A percentile compares a stretch with the other conserved stretches of the same genome.
These are phyloP conservation scores for Dendronephthya gigantea DNA, from an alignment of 64 coral and sea anemone species.

Conservation along the genomic window DNA sequence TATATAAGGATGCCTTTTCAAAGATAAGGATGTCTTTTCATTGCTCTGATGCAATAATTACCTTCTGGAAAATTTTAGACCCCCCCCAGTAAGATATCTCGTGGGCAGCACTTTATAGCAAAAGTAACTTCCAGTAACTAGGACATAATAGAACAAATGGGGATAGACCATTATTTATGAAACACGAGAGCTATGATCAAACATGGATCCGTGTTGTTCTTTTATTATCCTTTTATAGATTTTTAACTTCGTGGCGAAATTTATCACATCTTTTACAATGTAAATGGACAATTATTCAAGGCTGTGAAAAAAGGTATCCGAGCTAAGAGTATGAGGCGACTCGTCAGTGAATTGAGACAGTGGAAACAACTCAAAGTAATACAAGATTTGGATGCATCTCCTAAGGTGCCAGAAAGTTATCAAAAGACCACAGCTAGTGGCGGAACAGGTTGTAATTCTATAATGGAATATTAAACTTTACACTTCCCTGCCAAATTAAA, in stretches of 20 bases:
- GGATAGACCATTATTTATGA: no score
- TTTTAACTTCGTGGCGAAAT: neutral
- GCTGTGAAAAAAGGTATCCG: neutral
- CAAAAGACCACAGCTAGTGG: conserved; percentile 71
- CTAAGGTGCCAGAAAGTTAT: conserved; percentile 90
- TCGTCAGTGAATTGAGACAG: conserved; percentile 51
- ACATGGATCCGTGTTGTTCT: neutral
- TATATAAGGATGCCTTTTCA: no score
- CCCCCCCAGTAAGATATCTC: no score
- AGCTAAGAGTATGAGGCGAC: conserved; percentile 21
- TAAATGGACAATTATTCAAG: neutral
- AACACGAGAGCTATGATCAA: neutral
- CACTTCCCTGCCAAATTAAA: neutral
- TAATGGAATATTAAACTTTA: neutral
- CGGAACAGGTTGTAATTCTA: conserved; percentile 55
- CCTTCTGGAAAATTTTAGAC: no score
- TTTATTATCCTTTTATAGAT: neutral
- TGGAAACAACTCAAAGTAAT: conserved; percentile 89
- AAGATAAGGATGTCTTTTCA: no score
- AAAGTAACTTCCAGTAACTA: no score
- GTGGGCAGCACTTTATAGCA: no score
- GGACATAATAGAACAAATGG: no score
- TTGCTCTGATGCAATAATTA: no score
- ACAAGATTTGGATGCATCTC: conserved; percentile 89
- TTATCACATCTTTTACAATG: neutral